Conservation (phyloP, 37 sponge, comb jelly and placozoan genomes). For the Oscarella lobularis region DNA sequence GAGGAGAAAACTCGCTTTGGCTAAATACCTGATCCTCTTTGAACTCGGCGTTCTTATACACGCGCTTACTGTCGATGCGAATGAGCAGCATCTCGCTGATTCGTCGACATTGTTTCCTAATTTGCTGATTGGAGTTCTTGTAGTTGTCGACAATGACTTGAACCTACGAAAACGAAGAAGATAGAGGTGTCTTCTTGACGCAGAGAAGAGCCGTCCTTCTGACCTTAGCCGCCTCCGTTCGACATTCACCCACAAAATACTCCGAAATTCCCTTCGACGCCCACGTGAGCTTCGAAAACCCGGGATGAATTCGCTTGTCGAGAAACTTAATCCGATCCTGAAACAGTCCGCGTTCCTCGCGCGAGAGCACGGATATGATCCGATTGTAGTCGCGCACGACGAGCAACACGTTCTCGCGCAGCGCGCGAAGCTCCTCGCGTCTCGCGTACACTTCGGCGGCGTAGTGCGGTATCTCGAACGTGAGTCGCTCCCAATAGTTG, state of each 20-base stretch:
- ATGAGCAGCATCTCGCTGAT: conserved; percentile 82
- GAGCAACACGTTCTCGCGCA: conserved; percentile 90
- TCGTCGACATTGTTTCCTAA: conserved; percentile 54
- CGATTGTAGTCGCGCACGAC: conserved; percentile 93
- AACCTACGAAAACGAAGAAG: too few species aligned
- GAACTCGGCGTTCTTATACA: conserved; percentile 82
- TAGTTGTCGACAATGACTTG: conserved; percentile 58
- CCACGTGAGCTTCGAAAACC: conserved; percentile 95
- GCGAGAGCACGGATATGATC: conserved; percentile 56
- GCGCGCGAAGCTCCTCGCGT: conserved; percentile 72
- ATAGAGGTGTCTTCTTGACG: neutral
- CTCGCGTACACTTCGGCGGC: conserved; percentile 59
- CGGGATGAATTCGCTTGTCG: conserved; percentile 88
- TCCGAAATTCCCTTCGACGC: conserved; percentile 74
- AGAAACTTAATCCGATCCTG: conserved; percentile 66
- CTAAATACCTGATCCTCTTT: conserved; percentile 56
- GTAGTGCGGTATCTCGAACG: conserved; percentile 96
- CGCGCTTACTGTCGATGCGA: conserved; percentile 61
- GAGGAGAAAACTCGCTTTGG: too few species aligned
- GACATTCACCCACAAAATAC: conserved; percentile 75
- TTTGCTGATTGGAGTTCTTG: conserved; percentile 58
- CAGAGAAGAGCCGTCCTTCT: neutral
- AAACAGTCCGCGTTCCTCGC: conserved; percentile 81
- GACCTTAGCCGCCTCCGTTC: conserved; percentile 62
- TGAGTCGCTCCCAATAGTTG: conserved; percentile 89